Evolutionary conservation across 2,113 vertebrate species (phyloP).

Genomic region (Pomatostomus ruficeps): DNA sequence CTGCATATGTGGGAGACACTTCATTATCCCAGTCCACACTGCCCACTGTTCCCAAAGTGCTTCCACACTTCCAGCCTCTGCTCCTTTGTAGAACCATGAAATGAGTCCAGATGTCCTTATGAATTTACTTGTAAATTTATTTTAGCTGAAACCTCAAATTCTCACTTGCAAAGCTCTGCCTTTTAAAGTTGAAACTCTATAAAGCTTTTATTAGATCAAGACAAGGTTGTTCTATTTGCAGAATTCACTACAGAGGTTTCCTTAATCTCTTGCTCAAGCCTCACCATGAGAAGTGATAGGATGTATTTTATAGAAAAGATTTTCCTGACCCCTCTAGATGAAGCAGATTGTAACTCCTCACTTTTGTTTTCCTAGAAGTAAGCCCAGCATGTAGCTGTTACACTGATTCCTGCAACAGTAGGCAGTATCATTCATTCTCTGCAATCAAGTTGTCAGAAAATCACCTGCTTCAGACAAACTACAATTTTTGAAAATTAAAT

Average conservation of each 20-base stretch:
- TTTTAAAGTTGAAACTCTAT: background rate
- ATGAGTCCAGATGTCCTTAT: background rate
- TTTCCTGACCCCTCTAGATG: background rate
- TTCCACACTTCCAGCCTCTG: background rate
- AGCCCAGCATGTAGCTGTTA: background rate
- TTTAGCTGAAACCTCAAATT: background rate
- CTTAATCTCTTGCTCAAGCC: background rate
- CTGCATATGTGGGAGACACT: background rate
- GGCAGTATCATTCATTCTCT: background rate
- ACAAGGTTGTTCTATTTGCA: background rate
- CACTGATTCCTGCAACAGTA: background rate
- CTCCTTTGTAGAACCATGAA: background rate
- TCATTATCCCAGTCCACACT: accelerated
- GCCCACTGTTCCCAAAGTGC: background rate
- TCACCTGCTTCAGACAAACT: background rate
- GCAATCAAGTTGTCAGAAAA: background rate
- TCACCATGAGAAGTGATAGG: background rate
- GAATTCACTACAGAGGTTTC: background rate
- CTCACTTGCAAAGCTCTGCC: background rate
- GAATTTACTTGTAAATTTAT: background rate
- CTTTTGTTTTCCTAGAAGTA: background rate
- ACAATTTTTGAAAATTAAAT: background rate
- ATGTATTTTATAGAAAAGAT: background rate
- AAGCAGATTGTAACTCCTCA: background rate
- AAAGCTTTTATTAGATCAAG: background rate